These are phyloP conservation scores for Caracal caracal DNA, from an alignment of 2,113 vertebrate genomes.

Conservation along the genomic window DNA sequence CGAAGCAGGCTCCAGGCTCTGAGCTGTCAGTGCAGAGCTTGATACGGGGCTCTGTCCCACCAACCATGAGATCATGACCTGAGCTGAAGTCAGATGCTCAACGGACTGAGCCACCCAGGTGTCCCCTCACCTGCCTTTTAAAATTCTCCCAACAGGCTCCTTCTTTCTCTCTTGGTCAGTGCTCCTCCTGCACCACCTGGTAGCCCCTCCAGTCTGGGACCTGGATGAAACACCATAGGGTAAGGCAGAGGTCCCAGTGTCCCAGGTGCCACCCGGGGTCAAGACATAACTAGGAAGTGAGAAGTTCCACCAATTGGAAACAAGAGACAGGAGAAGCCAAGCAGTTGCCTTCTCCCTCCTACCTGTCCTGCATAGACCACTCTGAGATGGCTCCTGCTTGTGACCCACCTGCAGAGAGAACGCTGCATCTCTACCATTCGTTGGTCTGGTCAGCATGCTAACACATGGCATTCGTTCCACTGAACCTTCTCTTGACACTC, in stretches of 20 bases:
- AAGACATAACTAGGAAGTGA: background rate
- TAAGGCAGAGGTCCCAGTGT: background rate
- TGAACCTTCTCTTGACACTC: background rate
- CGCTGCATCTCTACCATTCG: rapidly evolving
- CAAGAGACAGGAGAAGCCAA: background rate
- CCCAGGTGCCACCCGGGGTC: background rate
- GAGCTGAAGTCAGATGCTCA: too few species aligned
- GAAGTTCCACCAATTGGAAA: background rate
- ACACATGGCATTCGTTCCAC: too few species aligned
- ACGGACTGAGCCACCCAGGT: too few species aligned
- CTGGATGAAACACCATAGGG: background rate
- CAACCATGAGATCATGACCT: too few species aligned
- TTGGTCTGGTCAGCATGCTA: background rate
- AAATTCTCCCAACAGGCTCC: background rate
- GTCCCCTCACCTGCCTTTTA: background rate
- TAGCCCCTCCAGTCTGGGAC: background rate
- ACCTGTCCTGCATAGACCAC: background rate
- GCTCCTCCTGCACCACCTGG: background rate
- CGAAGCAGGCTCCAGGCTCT: too few species aligned
- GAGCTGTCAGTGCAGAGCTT: too few species aligned
- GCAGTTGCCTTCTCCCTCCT: background rate
- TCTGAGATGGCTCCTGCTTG: background rate
- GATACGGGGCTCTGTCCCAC: too few species aligned
- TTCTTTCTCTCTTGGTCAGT: background rate
- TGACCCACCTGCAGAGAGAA: background rate